Evolutionary conservation across 2,113 vertebrate species (phyloP).

Genomic region (Amphiprion ocellaris): DNA sequence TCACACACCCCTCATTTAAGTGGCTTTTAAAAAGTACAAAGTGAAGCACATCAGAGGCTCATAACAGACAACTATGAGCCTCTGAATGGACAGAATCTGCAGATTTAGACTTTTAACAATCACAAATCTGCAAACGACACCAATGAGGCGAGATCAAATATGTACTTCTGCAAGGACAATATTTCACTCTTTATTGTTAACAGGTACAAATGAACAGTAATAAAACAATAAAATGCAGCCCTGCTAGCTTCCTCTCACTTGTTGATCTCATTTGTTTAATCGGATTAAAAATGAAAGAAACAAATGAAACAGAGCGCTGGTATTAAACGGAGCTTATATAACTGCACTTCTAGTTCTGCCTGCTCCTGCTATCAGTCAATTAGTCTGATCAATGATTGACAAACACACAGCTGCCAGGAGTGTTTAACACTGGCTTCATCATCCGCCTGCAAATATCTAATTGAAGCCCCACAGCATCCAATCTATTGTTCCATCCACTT

Average conservation of each 20-base stretch:
- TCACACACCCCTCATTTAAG: constrained; percentile 47
- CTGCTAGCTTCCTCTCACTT: neutral
- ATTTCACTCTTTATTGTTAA: neutral
- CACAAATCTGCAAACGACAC: neutral
- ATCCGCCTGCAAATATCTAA: neutral
- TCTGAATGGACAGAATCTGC: neutral
- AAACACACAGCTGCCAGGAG: neutral
- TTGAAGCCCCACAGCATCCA: neutral
- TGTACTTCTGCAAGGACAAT: neutral
- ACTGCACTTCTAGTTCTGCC: neutral
- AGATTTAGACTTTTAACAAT: neutral
- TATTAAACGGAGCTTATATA: neutral
- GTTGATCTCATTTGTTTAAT: neutral
- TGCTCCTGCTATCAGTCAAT: neutral
- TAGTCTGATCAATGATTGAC: constrained; percentile 45
- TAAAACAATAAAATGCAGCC: neutral
- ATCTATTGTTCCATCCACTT: neutral
- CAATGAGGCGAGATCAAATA: neutral
- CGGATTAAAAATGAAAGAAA: neutral
- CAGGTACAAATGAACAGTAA: neutral
- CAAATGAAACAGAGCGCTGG: neutral
- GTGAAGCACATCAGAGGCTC: neutral
- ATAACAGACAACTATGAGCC: neutral
- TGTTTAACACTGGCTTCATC: constrained; percentile 1
- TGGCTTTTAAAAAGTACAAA: constrained; percentile 31